phyloP scores from a whole-genome alignment of 2,113 vertebrate genomes.

The Scalopus aquaticus region DNA sequence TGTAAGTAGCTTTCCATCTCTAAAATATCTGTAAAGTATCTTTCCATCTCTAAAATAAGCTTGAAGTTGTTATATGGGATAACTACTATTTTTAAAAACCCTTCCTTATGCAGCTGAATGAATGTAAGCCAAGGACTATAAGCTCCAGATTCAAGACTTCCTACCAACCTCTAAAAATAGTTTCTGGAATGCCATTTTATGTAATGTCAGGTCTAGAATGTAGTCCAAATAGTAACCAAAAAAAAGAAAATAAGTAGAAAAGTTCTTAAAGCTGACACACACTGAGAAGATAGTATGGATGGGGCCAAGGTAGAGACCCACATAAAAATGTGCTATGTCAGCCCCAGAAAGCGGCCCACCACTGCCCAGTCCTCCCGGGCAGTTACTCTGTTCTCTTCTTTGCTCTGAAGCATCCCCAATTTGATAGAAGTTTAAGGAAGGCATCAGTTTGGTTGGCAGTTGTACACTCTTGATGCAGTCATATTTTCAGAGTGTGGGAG shows the following conservation, averaged over 20 bases:
- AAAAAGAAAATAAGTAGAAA: not conserved
- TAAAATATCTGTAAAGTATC: not conserved
- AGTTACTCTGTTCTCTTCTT: not conserved
- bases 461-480: constrained; percentile 28
- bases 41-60: not conserved
- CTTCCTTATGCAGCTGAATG: not conserved
- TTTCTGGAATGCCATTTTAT: not conserved
- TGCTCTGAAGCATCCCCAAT: not conserved
- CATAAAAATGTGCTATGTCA: not conserved
- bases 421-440: constrained; percentile 24
- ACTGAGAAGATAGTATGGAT: fast-evolving
- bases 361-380: not conserved
- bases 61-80: not conserved
- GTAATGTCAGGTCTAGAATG: not conserved
- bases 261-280: not conserved
- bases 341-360: not conserved
- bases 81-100: not conserved
- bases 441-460: not conserved
- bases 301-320: not conserved
- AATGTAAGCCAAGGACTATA: not conserved
- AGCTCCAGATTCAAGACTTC: not conserved
- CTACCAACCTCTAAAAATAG: not conserved
- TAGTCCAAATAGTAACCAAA: not conserved
- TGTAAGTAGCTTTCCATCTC: not conserved
- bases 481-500: constrained; percentile 56